Evolutionary conservation across 2,888 invertebrate species (phyloP).

Genomic region (Hetaerina titia): DNA sequence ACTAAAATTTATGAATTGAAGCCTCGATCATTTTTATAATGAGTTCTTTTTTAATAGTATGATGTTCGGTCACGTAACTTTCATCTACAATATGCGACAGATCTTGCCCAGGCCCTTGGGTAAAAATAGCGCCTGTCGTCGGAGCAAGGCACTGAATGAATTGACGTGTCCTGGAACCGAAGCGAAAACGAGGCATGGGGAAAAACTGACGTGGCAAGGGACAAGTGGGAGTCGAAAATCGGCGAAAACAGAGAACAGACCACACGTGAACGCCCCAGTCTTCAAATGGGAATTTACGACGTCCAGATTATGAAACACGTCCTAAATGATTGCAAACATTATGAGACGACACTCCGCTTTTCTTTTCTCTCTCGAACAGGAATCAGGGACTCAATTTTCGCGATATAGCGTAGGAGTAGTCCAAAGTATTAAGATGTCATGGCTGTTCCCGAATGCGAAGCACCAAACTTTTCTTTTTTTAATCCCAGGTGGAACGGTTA

Average conservation of each 20-base stretch:
- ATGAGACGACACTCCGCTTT: background rate
- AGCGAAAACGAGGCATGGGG: too few relatives aligned
- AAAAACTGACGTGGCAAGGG: background rate
- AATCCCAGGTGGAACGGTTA: too few relatives aligned
- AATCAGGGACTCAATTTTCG: background rate
- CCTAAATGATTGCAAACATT: background rate
- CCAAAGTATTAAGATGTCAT: background rate
- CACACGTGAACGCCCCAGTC: background rate
- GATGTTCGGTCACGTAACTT: background rate
- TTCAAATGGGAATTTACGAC: background rate
- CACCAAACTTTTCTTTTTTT: too few relatives aligned
- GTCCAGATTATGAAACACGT: background rate
- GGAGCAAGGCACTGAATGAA: background rate
- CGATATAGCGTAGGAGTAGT: too few relatives aligned
- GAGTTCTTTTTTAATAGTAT: too few relatives aligned
- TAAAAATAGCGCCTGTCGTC: background rate
- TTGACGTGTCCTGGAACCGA: background rate
- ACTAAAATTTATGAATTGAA: too few relatives aligned
- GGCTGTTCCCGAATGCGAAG: background rate
- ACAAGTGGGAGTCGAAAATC: background rate
- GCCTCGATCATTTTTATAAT: too few relatives aligned
- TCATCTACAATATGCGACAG: background rate
- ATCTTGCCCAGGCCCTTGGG: background rate
- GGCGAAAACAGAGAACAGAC: background rate
- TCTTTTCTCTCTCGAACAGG: background rate